These are phyloP conservation scores for Siniperca chuatsi DNA, from an alignment of 2,113 vertebrate genomes.

Conservation along the genomic window DNA sequence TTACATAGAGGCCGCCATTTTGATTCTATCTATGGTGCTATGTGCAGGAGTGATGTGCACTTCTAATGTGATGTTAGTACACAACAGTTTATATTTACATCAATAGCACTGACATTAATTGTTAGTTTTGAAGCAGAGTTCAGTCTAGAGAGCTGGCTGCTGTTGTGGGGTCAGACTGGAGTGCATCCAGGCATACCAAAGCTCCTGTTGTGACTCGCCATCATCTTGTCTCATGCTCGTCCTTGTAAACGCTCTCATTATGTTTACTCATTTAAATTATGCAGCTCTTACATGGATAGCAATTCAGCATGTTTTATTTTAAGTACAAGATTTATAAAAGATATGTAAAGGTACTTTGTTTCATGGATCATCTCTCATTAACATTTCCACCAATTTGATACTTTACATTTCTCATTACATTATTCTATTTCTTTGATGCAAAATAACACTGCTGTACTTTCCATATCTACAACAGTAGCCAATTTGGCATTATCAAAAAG, in stretches of 20 bases:
- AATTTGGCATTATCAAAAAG: constrained; percentile 64
- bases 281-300: constrained; percentile 66
- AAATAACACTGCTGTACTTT: constrained; percentile 62
- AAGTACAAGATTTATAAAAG: constrained; percentile 49
- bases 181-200: constrained; percentile 72
- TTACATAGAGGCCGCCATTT: constrained; percentile 73
- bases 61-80: constrained; percentile 63
- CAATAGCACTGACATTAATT: constrained; percentile 50
- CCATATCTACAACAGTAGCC: constrained; percentile 68
- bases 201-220: constrained; percentile 65
- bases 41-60: constrained; percentile 65
- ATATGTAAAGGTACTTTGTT: constrained; percentile 68
- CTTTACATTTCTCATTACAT: constrained; percentile 48
- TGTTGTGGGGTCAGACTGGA: constrained; percentile 64
- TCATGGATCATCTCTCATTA: constrained; percentile 46
- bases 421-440: constrained; percentile 59
- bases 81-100: constrained; percentile 54
- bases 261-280: constrained; percentile 65
- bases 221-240: constrained; percentile 53
- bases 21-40: constrained; percentile 71
- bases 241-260: constrained; percentile 41
- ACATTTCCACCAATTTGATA: constrained; percentile 68
- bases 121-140: constrained; percentile 32
- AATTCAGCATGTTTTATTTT: constrained; percentile 42
- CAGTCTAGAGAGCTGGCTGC: constrained; percentile 57